Evolutionary conservation across 2,797 vertebrate genomes (phyloP), one percentile per base, ranked within the genome.

Genomic region (Limnodromus scolopaceus): DNA sequence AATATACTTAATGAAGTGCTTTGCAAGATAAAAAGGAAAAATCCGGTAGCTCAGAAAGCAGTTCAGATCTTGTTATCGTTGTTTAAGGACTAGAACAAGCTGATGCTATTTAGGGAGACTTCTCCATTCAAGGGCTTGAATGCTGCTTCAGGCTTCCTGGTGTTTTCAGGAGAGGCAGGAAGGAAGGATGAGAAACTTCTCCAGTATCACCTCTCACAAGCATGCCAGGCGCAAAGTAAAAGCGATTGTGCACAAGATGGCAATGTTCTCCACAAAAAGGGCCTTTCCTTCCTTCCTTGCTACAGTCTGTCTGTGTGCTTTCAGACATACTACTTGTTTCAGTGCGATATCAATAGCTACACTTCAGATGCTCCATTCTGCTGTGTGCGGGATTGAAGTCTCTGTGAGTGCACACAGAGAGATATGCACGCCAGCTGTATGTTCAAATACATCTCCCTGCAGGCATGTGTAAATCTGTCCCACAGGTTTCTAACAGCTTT

Each of bases 171-270:
- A 87, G 60, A 54, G 24, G 16, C 0, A 1, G 34, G 25, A 80
- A 1, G 34, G 25, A 80, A 79, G 53, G 25, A 25, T 75, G 36
- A 68, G 23, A 28, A 69, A 46, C 23, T 72, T 63, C 46, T 34
- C 57, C 77, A 61, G 55, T 20, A 19, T 46, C 22, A 17, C 32
- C 19, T 69, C 60, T 75, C 72, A 20, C 28, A 78, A 89, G 22
- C 8, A 3, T 17, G 17, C 24, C 4, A 4, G 20, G n/a, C 15
- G 15, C 30, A 24, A 25, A 94, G 46, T 77, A 81, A 85, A 85
- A 28, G 55, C 58, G 32, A 9, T 19, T 66, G 84, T 51, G 89
- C 97, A 97, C 95, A 96, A 96, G 97, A 77, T 97, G 97, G 97
- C 96, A 94, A 65, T 97, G 81, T 97, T 96, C 81, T 87, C 96